Percentiles rank a stretch among this genome's conserved stretches.
Conservation (phyloP, 23 tunicate genomes). For the Ascidia mentula region DNA sequence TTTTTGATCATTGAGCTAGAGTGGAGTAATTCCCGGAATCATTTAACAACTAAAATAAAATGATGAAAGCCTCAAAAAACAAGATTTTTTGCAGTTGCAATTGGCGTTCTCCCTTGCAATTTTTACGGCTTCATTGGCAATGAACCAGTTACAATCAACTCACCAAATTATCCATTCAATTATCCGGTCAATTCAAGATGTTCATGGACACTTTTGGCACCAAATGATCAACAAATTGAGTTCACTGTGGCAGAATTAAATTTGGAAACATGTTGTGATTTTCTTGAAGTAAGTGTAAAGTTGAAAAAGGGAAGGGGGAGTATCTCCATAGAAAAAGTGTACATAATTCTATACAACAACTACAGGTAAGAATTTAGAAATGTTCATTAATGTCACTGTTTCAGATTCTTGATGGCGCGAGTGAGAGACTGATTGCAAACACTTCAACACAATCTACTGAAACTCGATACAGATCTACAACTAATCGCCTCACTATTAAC, state of each 20-base stretch:
- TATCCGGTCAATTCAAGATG: slow-evolving; percentile 13
- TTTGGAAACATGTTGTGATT: slow-evolving; percentile 48
- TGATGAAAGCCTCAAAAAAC: too few species aligned
- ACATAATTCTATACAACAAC: too few species aligned
- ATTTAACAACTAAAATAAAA: too few species aligned
- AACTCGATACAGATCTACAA: not conserved
- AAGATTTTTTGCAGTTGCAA: not conserved
- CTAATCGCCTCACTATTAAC: not conserved
- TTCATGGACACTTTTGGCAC: slow-evolving; percentile 16
- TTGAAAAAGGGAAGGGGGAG: too few species aligned
- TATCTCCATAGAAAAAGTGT: too few species aligned
- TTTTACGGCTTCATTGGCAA: not conserved
- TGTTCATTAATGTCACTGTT: not conserved
- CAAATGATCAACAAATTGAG: not conserved
- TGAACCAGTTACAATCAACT: not conserved
- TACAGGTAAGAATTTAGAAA: not conserved
- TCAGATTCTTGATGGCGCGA: not conserved
- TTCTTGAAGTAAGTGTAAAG: slow-evolving; percentile 14
- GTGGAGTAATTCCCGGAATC: too few species aligned
- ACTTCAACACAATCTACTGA: not conserved
- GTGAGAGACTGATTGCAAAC: not conserved
- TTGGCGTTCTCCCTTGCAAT: not conserved
- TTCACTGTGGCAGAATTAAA: slow-evolving; percentile 9
- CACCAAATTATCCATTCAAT: slow-evolving; percentile 22
- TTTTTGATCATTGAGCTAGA: too few species aligned